A percentile compares a stretch with the other conserved stretches of the same genome.
Conservation (phyloP, 2,113 vertebrate species). For the Microcebus tavaratra region DNA sequence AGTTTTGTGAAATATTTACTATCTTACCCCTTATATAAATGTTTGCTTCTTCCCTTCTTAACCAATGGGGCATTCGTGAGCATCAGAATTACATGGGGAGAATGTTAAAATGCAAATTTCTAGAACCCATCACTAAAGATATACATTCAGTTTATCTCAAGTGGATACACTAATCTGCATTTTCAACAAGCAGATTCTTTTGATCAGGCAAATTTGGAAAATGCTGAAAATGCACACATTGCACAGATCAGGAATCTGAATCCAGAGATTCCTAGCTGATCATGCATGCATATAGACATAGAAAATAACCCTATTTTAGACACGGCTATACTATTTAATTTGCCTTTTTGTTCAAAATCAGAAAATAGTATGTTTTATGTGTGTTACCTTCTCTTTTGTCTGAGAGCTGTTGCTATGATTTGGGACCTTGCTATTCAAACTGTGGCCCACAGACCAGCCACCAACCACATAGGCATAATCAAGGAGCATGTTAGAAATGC, state of each 20-base stretch:
- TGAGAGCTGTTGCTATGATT: background rate
- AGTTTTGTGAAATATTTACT: background rate
- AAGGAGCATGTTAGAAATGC: background rate
- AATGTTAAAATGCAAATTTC: background rate
- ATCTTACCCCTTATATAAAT: background rate
- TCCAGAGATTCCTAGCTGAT: background rate
- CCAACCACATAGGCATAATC: background rate
- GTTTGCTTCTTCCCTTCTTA: background rate
- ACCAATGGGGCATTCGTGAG: background rate
- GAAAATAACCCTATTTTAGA: background rate
- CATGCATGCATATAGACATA: background rate
- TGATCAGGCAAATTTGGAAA: background rate
- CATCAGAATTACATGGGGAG: background rate
- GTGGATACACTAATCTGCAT: background rate
- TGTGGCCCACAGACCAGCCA: background rate
- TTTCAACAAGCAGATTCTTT: background rate
- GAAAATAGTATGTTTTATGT: background rate
- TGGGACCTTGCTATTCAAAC: background rate
- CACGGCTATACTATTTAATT: background rate
- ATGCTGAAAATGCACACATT: background rate
- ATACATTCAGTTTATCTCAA: background rate
- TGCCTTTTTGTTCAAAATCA: background rate
- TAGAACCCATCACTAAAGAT: background rate
- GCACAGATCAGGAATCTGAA: background rate
- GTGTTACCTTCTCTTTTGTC: background rate